Conservation (phyloP, 2,113 vertebrate species). For the Noctilio leporinus region DNA sequence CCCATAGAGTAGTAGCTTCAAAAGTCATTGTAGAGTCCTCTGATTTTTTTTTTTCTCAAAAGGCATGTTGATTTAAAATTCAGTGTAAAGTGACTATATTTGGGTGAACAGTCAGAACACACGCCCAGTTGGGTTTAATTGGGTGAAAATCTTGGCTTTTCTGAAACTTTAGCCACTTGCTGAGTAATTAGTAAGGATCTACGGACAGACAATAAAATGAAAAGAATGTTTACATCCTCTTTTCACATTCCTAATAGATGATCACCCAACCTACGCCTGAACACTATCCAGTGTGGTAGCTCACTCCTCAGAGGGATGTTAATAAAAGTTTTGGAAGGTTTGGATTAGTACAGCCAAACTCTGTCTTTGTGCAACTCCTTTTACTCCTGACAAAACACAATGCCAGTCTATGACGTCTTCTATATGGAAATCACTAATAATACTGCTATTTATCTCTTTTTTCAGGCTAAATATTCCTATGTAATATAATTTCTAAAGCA, state of each 20-base stretch:
- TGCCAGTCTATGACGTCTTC: neutral
- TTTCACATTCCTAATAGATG: neutral
- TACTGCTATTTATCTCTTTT: neutral
- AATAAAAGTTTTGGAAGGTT: neutral
- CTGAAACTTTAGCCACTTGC: neutral
- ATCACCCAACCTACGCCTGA: neutral
- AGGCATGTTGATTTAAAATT: neutral
- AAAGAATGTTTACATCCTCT: neutral
- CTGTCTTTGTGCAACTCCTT: neutral
- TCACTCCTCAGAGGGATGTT: neutral
- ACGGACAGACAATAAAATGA: neutral
- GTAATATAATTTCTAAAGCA: neutral
- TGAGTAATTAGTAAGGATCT: neutral
- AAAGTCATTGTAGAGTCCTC: neutral
- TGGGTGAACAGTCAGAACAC: neutral
- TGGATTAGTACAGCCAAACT: neutral
- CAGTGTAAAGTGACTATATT: neutral
- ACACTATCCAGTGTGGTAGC: neutral
- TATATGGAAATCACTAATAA: neutral
- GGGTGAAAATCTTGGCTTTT: neutral
- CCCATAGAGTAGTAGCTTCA: neutral
- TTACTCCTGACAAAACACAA: neutral
- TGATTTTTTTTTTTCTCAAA: neutral
- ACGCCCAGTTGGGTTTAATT: neutral
- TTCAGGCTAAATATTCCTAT: neutral